Base-by-base conservation (phyloP, 2,113 vertebrate species). In the Lamprologus lemairii region DNA sequence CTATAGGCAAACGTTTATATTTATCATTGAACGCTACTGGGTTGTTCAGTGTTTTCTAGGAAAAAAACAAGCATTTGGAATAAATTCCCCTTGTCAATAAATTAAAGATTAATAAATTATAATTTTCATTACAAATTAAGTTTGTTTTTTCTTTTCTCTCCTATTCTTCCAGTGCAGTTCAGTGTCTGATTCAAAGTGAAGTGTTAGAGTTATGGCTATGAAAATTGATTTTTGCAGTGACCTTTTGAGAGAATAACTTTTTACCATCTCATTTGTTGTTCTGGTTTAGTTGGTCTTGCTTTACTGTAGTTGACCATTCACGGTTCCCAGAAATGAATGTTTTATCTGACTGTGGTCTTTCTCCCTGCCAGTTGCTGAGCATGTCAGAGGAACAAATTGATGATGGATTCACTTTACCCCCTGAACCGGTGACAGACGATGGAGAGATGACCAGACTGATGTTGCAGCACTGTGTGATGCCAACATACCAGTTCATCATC, bases 401-500 rank as follows among this genome's bases (percentile, higher is more conserved):
- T 2, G 94, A 96, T 23, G 94, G 80, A 1, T 89, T 93, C 37
- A 40, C 53, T 23, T 10, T 95, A 51, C 31, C 93, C 3, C 28
- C 84, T 28, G 93, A 90, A 9, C 28, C 88, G 0, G 73, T 45
- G 28, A 19, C 68, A 1, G 94, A 95, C 4, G 95, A 95, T 2
- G 53, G 82, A 4, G 95, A 96, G 16, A 81, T 95, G 86, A 92
- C 83, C 53, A 87, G 92, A 60, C 47, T 96, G 86, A 35, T 94
- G 12, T 58, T 96, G 33, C 96, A 96, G 31, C 93, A 96, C 21
- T 97, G 96, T 82, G 88, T 94, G 8, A 92, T 96, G 87, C 96
- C 96, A 7, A 57, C 94, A 14, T 97, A 96, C 87, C 95, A 96
- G 90, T 94, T 96, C 87, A 94, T 97, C 90, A 95, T 97, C 54